phyloP scores from a whole-genome alignment of 2,113 vertebrate species.

The Erinaceus europaeus region DNA sequence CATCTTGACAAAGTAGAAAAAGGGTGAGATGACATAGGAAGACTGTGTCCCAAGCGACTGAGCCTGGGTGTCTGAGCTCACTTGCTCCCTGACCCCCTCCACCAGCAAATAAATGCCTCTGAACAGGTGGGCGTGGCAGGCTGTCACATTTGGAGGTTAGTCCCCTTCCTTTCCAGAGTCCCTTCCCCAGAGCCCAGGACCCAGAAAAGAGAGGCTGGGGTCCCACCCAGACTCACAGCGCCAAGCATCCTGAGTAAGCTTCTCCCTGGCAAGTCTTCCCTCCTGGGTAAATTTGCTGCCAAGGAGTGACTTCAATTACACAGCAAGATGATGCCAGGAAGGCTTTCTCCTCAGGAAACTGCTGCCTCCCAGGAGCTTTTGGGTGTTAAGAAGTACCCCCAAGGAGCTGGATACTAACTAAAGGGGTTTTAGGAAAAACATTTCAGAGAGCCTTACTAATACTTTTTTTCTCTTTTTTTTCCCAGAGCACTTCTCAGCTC shows the following conservation, averaged over 20 bases:
- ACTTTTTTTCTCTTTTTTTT: too few relatives aligned
- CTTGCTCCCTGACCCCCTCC: not conserved
- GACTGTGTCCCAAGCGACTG: too few relatives aligned
- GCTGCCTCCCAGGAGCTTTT: not conserved
- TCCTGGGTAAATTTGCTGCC: not conserved
- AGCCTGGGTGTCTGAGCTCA: too few relatives aligned
- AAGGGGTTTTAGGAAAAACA: too few relatives aligned
- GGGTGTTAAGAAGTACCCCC: not conserved
- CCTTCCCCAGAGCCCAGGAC: not conserved
- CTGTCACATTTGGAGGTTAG: not conserved
- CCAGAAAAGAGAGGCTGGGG: not conserved
- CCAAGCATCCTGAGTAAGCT: not conserved
- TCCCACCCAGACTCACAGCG: not conserved
- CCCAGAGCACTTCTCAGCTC: too few relatives aligned
- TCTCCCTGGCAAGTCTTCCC: not conserved
- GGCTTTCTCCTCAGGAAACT: too few relatives aligned
- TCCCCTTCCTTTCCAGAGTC: not conserved
- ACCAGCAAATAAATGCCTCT: not conserved
- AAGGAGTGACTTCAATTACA: not conserved
- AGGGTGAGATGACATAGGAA: too few relatives aligned
- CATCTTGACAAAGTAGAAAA: too few relatives aligned
- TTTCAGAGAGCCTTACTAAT: too few relatives aligned
- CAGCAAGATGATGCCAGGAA: constrained; percentile 10
- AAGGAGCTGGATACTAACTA: not conserved
- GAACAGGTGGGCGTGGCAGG: not conserved